Evolutionary conservation across 2,888 invertebrate genomes (phyloP).

Genomic region (Julus scanicus): DNA sequence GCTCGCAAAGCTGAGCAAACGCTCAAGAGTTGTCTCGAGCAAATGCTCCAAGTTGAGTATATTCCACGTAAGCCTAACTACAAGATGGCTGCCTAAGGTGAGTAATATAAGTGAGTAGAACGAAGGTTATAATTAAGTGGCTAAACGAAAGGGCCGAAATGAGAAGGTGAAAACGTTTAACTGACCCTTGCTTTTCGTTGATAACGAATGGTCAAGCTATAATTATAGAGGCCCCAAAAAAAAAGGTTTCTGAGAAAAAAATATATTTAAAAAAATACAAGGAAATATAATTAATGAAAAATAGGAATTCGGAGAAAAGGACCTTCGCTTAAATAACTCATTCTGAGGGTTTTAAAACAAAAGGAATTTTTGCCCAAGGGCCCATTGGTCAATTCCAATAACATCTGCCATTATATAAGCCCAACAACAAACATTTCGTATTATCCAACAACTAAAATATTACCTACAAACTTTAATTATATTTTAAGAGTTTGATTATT

Average conservation of each 20-base stretch:
- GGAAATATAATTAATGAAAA: background rate
- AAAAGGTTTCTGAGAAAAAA: background rate
- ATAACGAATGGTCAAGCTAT: background rate
- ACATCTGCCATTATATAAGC: background rate
- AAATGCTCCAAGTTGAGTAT: no score
- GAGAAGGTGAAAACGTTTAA: background rate
- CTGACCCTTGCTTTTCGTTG: background rate
- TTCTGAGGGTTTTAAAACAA: no score
- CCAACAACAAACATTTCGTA: no score
- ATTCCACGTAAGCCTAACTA: no score
- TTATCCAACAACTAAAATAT: no score
- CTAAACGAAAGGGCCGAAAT: conserved; percentile 4
- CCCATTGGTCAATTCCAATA: background rate
- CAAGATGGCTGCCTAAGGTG: no score
- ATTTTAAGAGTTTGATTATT: no score
- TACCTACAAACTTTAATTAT: no score
- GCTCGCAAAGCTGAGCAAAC: no score
- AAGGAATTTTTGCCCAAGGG: background rate
- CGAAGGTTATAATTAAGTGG: background rate
- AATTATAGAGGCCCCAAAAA: background rate
- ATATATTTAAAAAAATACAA: background rate
- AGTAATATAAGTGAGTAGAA: no score
- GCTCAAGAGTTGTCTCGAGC: no score
- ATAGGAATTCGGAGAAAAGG: background rate
- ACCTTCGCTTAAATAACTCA: background rate